Evolutionary conservation across 1,140 invertebrate species (phyloP).

Genomic region (Anagrus nilaparvatae): DNA sequence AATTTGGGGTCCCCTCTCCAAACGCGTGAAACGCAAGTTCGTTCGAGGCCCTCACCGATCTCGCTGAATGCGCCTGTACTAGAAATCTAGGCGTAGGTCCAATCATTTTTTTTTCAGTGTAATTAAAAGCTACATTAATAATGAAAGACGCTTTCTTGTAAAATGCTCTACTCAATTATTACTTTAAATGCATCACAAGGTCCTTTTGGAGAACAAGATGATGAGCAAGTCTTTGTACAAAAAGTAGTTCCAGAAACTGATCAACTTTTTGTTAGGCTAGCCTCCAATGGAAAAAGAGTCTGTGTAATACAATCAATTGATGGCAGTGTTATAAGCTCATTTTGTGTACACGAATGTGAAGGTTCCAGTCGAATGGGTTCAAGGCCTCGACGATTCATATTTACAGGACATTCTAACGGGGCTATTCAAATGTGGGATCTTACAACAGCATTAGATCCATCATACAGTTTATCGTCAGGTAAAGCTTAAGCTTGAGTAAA

Average conservation of each 20-base stretch:
- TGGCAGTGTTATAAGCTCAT: conserved; percentile 86
- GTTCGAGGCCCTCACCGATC: no score
- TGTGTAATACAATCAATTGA: conserved; percentile 93
- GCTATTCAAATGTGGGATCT: conserved; percentile 98
- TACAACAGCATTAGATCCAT: conserved; percentile 83
- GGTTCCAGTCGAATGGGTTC: conserved; percentile 87
- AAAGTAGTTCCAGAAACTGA: conserved; percentile 95
- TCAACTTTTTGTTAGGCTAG: conserved; percentile 84
- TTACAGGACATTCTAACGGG: conserved; percentile 91
- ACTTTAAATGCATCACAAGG: conserved; percentile 44
- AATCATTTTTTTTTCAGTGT: background rate
- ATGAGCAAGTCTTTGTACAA: conserved; percentile 96
- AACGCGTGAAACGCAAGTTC: no score
- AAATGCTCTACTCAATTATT: conserved; percentile 7
- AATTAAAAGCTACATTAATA: conserved; percentile 2
- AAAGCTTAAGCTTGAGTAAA: conserved; percentile 19
- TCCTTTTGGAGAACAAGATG: conserved; percentile 94
- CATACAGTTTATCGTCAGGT: conserved; percentile 57
- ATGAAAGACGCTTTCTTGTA: no score
- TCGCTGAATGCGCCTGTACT: no score
- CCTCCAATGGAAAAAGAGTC: conserved; percentile 92
- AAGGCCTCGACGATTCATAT: conserved; percentile 79
- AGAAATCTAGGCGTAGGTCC: no score
- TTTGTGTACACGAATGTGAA: conserved; percentile 95
- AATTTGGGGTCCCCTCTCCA: no score